A percentile compares a stretch with the other conserved stretches of the same genome.
phyloP scores from a whole-genome alignment of 37 sponge, comb jelly and placozoan genomes.

The Crambe crambe region DNA sequence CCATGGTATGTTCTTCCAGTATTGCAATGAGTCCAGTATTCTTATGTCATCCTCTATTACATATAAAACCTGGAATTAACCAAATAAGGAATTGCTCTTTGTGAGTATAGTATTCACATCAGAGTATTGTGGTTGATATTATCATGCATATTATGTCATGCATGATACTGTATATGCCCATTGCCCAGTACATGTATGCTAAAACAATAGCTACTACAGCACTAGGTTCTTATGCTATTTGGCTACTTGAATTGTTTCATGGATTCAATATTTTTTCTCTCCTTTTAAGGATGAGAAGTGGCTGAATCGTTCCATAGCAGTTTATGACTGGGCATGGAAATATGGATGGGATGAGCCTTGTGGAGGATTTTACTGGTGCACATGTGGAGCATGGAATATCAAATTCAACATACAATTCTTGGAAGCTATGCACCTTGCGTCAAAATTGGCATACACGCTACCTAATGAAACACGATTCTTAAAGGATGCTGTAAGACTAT shows the following conservation, averaged over 20 bases:
- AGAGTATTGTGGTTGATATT: too few species aligned
- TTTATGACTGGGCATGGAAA: slow-evolving; percentile 38
- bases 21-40: too few species aligned
- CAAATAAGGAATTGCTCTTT: background rate
- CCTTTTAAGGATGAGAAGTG: slow-evolving; percentile 22
- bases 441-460: slow-evolving; percentile 31
- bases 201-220: background rate
- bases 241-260: too few species aligned
- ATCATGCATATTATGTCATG: too few species aligned
- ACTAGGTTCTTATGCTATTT: too few species aligned
- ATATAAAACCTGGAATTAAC: background rate
- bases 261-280: background rate
- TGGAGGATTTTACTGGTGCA: slow-evolving; percentile 50
- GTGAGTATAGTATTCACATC: background rate
- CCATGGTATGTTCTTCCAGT: too few species aligned
- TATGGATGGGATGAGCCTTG: slow-evolving; percentile 45
- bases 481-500: slow-evolving; percentile 17
- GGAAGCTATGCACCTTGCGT: slow-evolving; percentile 24
- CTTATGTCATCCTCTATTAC: too few species aligned
- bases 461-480: slow-evolving; percentile 21
- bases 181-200: too few species aligned
- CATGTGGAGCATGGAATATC: background rate
- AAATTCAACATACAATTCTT: slow-evolving; percentile 37
- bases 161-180: too few species aligned
- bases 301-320: slow-evolving; percentile 24